phyloP scores from a whole-genome alignment of 1,140 invertebrate genomes.

The Babylonia areolata region DNA sequence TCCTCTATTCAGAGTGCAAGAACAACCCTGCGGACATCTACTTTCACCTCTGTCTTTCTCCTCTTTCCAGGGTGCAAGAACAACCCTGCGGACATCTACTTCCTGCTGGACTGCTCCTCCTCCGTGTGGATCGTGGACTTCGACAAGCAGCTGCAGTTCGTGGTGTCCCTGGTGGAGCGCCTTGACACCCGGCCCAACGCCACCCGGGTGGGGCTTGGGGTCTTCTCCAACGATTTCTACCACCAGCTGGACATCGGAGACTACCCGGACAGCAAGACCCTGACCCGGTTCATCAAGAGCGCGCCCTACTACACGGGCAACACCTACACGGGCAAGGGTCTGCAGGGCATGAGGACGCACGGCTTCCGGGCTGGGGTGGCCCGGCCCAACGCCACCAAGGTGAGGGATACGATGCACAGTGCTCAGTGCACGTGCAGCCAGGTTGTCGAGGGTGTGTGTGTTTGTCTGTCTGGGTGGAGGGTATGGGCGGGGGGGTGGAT shows the following conservation, averaged over 20 bases:
- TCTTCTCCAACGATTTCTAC: constrained; percentile 52
- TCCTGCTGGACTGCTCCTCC: constrained; percentile 59
- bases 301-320: constrained; percentile 40
- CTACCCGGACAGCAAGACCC: constrained; percentile 5
- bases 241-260: constrained; percentile 53
- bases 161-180: constrained; percentile 52
- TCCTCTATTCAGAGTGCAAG: too few relatives aligned
- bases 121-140: constrained; percentile 59
- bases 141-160: constrained; percentile 57
- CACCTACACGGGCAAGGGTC: constrained; percentile 39
- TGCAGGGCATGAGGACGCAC: constrained; percentile 34
- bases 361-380: constrained; percentile 20
- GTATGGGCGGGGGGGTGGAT: not conserved
- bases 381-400: constrained; percentile 20
- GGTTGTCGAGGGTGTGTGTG: too few relatives aligned
- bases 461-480: too few relatives aligned
- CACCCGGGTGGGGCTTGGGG: constrained; percentile 62
- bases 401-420: too few relatives aligned
- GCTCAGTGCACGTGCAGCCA: too few relatives aligned
- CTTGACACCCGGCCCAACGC: constrained; percentile 56
- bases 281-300: constrained; percentile 24
- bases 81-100: constrained; percentile 61
- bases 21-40: constrained; percentile 59
- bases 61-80: constrained; percentile 20
- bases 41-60: constrained; percentile 40